Evolutionary conservation across 37 sponge, comb jelly and placozoan genomes (phyloP).

Genomic region (Bolinopsis microptera): DNA sequence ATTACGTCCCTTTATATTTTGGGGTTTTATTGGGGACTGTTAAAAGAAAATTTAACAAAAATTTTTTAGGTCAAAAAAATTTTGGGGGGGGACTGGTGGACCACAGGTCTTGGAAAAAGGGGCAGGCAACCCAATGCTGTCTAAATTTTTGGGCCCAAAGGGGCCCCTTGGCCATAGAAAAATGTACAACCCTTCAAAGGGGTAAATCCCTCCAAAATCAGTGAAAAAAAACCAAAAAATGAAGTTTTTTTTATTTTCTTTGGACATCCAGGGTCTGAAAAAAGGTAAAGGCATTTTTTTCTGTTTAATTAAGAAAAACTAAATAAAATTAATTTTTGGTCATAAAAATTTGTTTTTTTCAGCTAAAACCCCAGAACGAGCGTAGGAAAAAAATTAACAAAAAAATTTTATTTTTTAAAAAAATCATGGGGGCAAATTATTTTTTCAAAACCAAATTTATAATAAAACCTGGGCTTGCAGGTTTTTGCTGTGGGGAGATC

Average conservation of each 20-base stretch:
- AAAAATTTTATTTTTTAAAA: background rate
- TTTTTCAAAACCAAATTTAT: background rate
- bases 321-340: background rate
- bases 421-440: background rate
- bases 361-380: background rate
- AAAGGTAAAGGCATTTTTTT: too few species aligned
- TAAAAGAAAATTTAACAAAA: too few species aligned
- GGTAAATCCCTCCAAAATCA: conserved; percentile 80
- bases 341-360: too few species aligned
- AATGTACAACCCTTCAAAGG: conserved; percentile 77
- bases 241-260: conserved; percentile 67
- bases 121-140: conserved; percentile 74
- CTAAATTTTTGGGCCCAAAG: conserved; percentile 79
- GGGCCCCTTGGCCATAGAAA: conserved; percentile 86
- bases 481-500: conserved; percentile 70
- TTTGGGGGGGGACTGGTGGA: conserved; percentile 88
- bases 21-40: background rate
- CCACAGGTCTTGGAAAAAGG: conserved; percentile 94
- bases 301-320: too few species aligned
- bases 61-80: conserved; percentile 12
- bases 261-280: conserved; percentile 21
- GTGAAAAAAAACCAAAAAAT: conserved; percentile 79
- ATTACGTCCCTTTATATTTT: too few species aligned
- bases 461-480: too few species aligned
- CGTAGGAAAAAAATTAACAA: background rate